These are phyloP conservation scores for Cavia aperea DNA, from an alignment of 2,113 vertebrate species.

Conservation along the genomic window DNA sequence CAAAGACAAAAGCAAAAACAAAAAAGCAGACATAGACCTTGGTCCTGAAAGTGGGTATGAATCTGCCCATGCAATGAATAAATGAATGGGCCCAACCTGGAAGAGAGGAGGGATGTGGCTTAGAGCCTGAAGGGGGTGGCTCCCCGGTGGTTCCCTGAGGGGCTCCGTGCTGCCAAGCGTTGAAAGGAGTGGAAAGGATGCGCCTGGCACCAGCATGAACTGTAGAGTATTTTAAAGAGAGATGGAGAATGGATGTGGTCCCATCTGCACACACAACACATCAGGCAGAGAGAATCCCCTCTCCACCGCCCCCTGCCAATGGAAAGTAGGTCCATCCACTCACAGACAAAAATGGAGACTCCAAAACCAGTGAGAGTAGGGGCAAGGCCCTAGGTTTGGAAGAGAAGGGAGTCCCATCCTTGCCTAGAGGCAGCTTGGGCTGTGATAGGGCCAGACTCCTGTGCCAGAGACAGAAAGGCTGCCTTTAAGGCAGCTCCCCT, in stretches of 20 bases:
- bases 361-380: fast-evolving
- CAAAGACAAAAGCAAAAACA: not conserved
- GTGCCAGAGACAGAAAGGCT: not conserved
- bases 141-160: not conserved
- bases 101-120: fast-evolving
- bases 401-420: not conserved
- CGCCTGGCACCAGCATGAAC: fast-evolving
- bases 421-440: not conserved
- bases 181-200: not conserved
- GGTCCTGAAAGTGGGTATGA: not conserved
- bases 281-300: not conserved
- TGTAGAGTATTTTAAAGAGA: not conserved
- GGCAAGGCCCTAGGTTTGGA: not conserved
- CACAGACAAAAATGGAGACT: not conserved
- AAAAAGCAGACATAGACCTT: not conserved
- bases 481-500: not conserved
- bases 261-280: not conserved
- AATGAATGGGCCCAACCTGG: not conserved
- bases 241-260: fast-evolving
- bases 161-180: not conserved
- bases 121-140: not conserved
- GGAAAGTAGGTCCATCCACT: not conserved
- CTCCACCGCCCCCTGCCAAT: not conserved
- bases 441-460: not conserved
- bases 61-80: not conserved